Percentiles rank a stretch among this genome's conserved stretches.
These are phyloP conservation scores for Gortyna flavago DNA, from an alignment of 2,888 invertebrate species.

Conservation along the genomic window DNA sequence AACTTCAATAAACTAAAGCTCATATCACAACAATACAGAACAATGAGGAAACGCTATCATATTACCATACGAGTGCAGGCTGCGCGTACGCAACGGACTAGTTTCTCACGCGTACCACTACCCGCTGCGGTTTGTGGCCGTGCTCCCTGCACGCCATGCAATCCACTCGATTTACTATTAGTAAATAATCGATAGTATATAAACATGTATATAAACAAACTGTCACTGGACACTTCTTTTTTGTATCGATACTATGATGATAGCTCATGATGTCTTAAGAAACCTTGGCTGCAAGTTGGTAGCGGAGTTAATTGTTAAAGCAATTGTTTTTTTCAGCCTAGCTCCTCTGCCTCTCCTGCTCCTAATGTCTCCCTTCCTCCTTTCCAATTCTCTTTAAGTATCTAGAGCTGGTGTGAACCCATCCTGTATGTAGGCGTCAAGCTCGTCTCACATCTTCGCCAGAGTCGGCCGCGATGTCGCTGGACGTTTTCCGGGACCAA, in stretches of 20 bases:
- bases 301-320: neutral
- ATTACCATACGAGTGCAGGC: constrained; percentile 23
- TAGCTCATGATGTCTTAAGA: neutral
- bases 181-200: constrained; percentile 25
- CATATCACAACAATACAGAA: constrained; percentile 14
- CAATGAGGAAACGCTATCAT: constrained; percentile 56
- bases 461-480: neutral
- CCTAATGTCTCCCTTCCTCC: too few relatives aligned
- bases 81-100: constrained; percentile 39
- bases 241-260: neutral
- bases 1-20: neutral
- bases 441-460: neutral
- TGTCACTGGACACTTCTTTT: constrained; percentile 1
- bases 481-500: neutral
- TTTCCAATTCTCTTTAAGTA: neutral
- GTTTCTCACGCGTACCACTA: constrained; percentile 67
- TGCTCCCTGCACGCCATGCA: constrained; percentile 41
- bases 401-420: neutral
- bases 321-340: too few relatives aligned
- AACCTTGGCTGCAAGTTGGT: neutral
- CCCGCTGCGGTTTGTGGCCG: constrained; percentile 68
- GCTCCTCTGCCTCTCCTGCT: too few relatives aligned
- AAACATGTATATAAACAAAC: constrained; percentile 17
- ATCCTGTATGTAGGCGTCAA: neutral
- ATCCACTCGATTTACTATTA: constrained; percentile 51